Evolutionary conservation across 2,797 vertebrate genomes (phyloP), one percentile per base, ranked within the genome.

Genomic region (Pseudopleuronectes americanus): DNA sequence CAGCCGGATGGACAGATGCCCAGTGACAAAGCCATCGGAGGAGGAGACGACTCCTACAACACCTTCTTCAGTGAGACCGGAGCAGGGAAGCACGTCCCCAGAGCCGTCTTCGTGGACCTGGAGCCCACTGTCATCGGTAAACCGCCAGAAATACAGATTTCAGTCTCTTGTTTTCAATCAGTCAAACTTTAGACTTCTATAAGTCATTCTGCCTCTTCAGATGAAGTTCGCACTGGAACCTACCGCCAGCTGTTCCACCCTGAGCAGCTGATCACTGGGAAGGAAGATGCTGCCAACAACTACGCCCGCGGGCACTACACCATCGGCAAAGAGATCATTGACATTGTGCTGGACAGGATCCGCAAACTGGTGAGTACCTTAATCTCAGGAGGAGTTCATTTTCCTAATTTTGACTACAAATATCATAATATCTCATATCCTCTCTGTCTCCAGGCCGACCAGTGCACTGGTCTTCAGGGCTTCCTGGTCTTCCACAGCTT

Each of bases 31-130:
- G 57, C 88, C 68, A 88, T 88, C 2, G 88, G 86, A 0, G 86
- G 88, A 2, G 86, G 88, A 21, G 87, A 90, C 1, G 85, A 89
- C 12, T 90, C 89, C 51, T 90, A 81, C 61, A 87, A 86, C 74
- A 90, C 89, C 74, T 90, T 90, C 72, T 90, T 90, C 21, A 90
- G 85, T 10, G 89, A 90, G 81, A 90, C 89, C 1, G 89, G 89
- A 57, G 87, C 89, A 6, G 89, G 89, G 48, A 90, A 90, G 19
- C 89, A 90, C 9, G 89, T 90, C n/a, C 89, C 89, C 51, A 87
- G 89, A 6, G 89, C 89, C 1, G 89, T 89, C 1, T 90, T 90
- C 51, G 86, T 90, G 0, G 89, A 90, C 53, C 70, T 90, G 74
- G 89, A 90, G 65, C 89, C 89, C 33, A 90, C 89, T 1, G 89